Conservation (phyloP, 2,797 vertebrate species). For the Chaetodon trifasciatus region DNA sequence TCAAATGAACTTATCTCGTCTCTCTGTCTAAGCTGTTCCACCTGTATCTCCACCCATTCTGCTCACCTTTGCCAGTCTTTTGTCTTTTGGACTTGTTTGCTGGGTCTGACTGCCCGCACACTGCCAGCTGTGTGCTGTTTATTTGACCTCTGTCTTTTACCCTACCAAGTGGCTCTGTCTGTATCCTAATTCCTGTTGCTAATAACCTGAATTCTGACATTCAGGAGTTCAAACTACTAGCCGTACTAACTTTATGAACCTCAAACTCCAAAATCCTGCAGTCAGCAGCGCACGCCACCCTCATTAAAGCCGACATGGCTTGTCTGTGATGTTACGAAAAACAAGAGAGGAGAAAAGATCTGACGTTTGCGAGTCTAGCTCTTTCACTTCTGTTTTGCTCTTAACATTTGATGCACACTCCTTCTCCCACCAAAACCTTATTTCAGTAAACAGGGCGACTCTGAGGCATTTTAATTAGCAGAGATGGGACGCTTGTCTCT, state of each 20-base stretch:
- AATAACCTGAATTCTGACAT: constrained; percentile 17
- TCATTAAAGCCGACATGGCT: constrained; percentile 18
- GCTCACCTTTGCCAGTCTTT: background rate
- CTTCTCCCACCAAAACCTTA: background rate
- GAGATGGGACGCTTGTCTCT: background rate
- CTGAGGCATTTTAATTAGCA: constrained; percentile 36
- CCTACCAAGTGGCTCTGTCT: background rate
- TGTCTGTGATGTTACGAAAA: background rate
- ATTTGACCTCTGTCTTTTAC: background rate
- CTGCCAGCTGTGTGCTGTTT: background rate
- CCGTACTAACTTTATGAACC: background rate
- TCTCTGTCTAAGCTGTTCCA: background rate
- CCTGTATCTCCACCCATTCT: background rate
- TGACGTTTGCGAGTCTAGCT: background rate
- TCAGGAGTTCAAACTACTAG: background rate
- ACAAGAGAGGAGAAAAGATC: background rate
- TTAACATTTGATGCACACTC: constrained; percentile 6
- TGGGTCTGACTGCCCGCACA: too few relatives aligned
- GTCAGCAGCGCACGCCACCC: background rate
- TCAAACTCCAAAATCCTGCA: background rate
- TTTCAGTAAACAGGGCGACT: constrained; percentile 19
- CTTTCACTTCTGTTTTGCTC: constrained; percentile 5
- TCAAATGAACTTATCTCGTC: background rate
- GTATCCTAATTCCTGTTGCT: background rate
- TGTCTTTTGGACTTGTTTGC: background rate